Evolutionary conservation across 2,113 vertebrate genomes (phyloP).

Genomic region (Eretmochelys imbricata): DNA sequence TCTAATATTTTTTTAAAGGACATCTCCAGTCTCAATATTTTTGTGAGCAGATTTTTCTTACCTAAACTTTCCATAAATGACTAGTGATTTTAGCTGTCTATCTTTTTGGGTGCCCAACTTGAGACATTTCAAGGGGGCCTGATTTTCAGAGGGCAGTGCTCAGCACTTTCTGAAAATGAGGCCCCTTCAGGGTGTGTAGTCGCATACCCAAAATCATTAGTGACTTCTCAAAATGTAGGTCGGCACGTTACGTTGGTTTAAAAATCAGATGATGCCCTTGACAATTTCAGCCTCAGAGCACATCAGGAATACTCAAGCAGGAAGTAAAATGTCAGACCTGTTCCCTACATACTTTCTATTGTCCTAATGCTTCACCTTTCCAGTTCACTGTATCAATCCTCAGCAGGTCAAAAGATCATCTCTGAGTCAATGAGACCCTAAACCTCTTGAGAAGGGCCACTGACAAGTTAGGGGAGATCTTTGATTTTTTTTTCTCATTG

Average conservation of each 20-base stretch:
- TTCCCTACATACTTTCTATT: neutral
- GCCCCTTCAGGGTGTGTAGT: neutral
- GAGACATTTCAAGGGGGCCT: neutral
- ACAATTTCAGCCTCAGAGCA: neutral
- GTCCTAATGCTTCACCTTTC: neutral
- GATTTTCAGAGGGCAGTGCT: neutral
- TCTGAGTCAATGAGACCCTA: neutral
- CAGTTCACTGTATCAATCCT: neutral
- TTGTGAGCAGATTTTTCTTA: neutral
- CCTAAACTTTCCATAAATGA: neutral
- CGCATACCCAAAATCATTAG: neutral
- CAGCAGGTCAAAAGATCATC: neutral
- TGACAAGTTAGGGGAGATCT: neutral
- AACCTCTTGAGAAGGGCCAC: neutral
- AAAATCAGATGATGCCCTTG: neutral
- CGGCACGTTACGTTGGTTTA: neutral
- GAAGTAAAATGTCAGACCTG: neutral
- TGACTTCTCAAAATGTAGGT: neutral
- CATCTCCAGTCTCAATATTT: neutral
- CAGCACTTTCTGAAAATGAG: neutral
- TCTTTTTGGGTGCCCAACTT: neutral
- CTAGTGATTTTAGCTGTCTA: neutral
- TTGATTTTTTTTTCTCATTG: neutral
- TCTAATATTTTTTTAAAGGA: slow-evolving; percentile 3
- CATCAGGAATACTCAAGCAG: neutral